Evolutionary conservation across 2,888 invertebrate genomes (phyloP), one percentile per base, ranked within the genome.

Genomic region (Pyrrhosoma nymphula): DNA sequence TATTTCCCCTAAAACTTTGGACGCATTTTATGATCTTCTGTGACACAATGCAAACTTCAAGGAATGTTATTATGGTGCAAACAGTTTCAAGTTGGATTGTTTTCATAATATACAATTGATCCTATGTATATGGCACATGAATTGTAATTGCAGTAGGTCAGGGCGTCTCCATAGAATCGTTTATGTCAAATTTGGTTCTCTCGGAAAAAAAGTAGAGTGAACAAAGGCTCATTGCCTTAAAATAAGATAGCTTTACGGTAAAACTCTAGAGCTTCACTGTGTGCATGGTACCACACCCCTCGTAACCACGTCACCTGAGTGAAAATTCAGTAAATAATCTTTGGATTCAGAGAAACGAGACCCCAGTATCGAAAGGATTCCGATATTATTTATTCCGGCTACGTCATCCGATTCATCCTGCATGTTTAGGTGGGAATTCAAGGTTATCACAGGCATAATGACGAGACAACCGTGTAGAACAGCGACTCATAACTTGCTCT

Each of bases 251-350:
- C 23, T 6, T 2, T 60, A 35, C 91, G 35, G 23, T 30, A 23
- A 63, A 63, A 39, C 8, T 47, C 47, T 2, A 47, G 47, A 47
- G 47, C 47, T 47, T 47, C 8, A 47, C 1, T 20, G 60, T 60
- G 60, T 60, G 3, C 60, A 60, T 60, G 10, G 6, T 20, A 60
- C 60, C 69, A 93, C 93, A 93, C 93, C 93, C 93, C 93, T 91
- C n/a, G n/a, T 10, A 60, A 56, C 56, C 47, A 93, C 18, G 16
- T 30, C 10, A 30, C 93, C 14, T 26, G 63, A 69, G 26, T 30
- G 75, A n/a, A n/a, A n/a, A n/a, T n/a, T n/a, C n/a, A n/a, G n/a
- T n/a, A n/a, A n/a, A n/a, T n/a, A n/a, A n/a, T n/a, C n/a, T n/a
- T n/a, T n/a, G 69, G 23, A 26, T 69, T 69, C 69, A 82, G 30